Conservation (phyloP, 2,797 vertebrate species). For the Anabacerthia variegaticeps region DNA sequence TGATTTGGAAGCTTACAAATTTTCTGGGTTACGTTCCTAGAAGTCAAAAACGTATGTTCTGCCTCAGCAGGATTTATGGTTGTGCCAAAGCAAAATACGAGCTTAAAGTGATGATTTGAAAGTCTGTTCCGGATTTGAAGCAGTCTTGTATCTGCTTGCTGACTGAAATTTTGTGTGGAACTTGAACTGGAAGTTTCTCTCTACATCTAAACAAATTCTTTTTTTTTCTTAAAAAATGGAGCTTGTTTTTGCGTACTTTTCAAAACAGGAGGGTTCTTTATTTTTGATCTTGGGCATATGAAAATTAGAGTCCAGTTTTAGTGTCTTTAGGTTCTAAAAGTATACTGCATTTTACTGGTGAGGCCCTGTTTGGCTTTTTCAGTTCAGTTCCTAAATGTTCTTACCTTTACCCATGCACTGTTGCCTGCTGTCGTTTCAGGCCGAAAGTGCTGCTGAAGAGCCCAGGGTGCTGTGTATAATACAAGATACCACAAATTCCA, state of each 20-base stretch:
- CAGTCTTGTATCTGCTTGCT: background rate
- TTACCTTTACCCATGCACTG: background rate
- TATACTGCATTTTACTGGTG: accelerated
- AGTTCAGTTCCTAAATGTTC: background rate
- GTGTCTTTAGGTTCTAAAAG: background rate
- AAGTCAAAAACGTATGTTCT: background rate
- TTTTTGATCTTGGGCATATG: no score
- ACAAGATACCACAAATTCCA: slow-evolving; percentile 95
- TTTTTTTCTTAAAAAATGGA: background rate
- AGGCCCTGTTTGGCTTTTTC: background rate
- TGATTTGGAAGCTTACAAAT: background rate
- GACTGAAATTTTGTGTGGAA: background rate
- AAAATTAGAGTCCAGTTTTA: background rate
- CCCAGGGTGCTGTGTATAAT: slow-evolving; percentile 96
- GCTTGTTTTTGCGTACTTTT: background rate
- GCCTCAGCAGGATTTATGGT: background rate
- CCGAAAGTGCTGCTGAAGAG: slow-evolving; percentile 96
- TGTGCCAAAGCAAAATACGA: background rate
- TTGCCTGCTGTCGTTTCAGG: slow-evolving; percentile 78
- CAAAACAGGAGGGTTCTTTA: background rate
- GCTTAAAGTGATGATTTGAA: background rate
- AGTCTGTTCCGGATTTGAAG: background rate
- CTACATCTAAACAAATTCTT: background rate
- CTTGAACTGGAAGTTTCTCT: background rate
- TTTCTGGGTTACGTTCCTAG: background rate